These are phyloP conservation scores for Chorisops tibialis DNA, from an alignment of 2,888 invertebrate genomes.

Conservation along the genomic window DNA sequence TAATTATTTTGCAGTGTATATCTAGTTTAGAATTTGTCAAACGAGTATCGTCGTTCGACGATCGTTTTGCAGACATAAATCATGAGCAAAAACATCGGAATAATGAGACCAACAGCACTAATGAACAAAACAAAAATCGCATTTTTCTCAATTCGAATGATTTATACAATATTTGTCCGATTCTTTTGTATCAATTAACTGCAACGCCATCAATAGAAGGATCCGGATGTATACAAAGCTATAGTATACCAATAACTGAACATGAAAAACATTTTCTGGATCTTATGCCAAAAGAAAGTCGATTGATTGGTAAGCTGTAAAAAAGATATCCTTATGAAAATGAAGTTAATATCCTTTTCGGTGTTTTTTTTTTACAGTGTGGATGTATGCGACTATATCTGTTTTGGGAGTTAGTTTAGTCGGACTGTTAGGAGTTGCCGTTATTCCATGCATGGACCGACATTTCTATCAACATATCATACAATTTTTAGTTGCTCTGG, in stretches of 20 bases:
- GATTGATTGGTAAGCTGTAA: slow-evolving; percentile 41
- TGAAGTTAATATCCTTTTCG: not conserved
- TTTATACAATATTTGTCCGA: slow-evolving; percentile 62
- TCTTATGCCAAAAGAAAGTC: slow-evolving; percentile 35
- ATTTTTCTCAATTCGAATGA: slow-evolving; percentile 33
- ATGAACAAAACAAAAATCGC: slow-evolving; percentile 2
- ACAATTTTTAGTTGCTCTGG: slow-evolving; percentile 88
- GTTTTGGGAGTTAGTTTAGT: slow-evolving; percentile 83
- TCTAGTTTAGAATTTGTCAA: slow-evolving; percentile 52
- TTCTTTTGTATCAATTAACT: slow-evolving; percentile 64
- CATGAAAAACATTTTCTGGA: slow-evolving; percentile 34
- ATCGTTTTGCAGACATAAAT: slow-evolving; percentile 38
- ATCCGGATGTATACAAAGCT: slow-evolving; percentile 60
- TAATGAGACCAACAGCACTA: not conserved
- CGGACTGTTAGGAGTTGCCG: slow-evolving; percentile 81
- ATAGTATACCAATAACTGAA: slow-evolving; percentile 46
- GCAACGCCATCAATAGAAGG: slow-evolving; percentile 56
- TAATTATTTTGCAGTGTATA: slow-evolving; percentile 51
- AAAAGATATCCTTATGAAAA: not conserved
- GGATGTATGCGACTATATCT: slow-evolving; percentile 79
- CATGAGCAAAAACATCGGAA: not conserved
- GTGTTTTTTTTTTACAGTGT: slow-evolving; percentile 55
- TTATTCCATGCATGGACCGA: slow-evolving; percentile 88
- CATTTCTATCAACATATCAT: slow-evolving; percentile 83
- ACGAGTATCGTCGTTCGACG: slow-evolving; percentile 35